Evolutionary conservation across 2,113 vertebrate species (phyloP).

Genomic region (Dendrocopos noguchii): DNA sequence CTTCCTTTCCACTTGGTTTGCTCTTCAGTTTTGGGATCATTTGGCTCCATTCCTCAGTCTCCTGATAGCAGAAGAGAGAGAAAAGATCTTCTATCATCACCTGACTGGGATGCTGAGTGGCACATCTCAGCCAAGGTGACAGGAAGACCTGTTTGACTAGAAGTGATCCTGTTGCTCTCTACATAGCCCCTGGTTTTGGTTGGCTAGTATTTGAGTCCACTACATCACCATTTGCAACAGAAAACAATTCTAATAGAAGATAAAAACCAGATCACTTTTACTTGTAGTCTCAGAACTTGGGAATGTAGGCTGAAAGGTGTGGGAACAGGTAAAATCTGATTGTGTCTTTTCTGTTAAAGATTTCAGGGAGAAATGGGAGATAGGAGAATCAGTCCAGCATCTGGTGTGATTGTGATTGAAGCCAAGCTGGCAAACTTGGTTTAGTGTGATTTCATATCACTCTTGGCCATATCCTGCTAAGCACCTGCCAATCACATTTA

Average conservation of each 20-base stretch:
- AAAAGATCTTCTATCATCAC: neutral
- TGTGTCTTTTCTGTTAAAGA: neutral
- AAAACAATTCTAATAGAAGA: neutral
- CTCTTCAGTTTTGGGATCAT: neutral
- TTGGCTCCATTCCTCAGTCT: neutral
- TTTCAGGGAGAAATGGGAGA: constrained; percentile 23
- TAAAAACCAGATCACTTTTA: neutral
- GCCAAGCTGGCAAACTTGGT: constrained; percentile 55
- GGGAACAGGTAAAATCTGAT: neutral
- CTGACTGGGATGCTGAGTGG: neutral
- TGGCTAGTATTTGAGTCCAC: neutral
- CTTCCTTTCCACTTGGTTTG: neutral
- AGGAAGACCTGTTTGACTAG: neutral
- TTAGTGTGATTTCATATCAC: constrained; percentile 56
- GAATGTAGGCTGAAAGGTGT: neutral
- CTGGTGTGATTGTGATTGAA: constrained; percentile 40
- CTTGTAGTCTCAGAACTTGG: neutral
- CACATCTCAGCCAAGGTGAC: neutral
- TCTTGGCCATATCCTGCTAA: constrained; percentile 58
- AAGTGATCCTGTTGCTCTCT: neutral
- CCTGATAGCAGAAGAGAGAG: neutral
- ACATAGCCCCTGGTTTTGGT: neutral
- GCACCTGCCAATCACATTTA: neutral
- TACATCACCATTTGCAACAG: neutral
- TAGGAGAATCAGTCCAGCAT: neutral